Base-by-base conservation (phyloP, 1,140 invertebrate species). In the Saccostrea echinata region DNA sequence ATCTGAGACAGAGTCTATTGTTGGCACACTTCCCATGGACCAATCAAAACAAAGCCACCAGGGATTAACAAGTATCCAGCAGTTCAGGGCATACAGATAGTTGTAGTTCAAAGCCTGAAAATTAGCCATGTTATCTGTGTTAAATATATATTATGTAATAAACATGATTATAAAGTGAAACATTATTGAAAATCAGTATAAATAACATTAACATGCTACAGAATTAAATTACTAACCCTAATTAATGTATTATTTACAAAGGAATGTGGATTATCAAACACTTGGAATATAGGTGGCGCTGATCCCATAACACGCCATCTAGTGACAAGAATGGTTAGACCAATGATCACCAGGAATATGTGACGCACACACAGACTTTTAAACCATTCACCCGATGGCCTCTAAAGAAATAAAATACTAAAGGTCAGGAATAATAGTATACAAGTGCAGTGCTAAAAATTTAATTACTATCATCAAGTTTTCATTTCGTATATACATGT, bases 11-110 rank as follows among this genome's bases (percentile, higher is more conserved):
- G 96, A 97, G 88, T 97, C 96, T 33, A 99, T 96, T 24, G 99
- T 94, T 0, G 98, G 98, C 84, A 99, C 97, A 64, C 98, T 99
- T 51, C 98, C 98, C 98, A 99, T 99, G 51, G 98, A 99, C 98
- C 98, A 99, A 95, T 99, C 98, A 95, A 98, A 99, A 96, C 98
- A 99, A 43, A 99, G 96, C 94, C 98, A 97, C 91, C 96, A 97
- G 16, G 98, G 98, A 94, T 98, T 97, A 35, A 98, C 95, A 84
- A 99, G 95, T 57, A 99, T 95, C 97, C 98, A 98, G 43, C 97
- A 96, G 95, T 99, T 99, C 33, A 99, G 96, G 52, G 97, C 97
- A 82, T 98, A 97, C 88, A 99, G 96, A 95, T 99, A 99, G 94
- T 97, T 97, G 95, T 98, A 99, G 24, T 98, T 98, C 27, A 97